phyloP scores from a whole-genome alignment of 2,888 invertebrate genomes.

The Nebria brevicollis region DNA sequence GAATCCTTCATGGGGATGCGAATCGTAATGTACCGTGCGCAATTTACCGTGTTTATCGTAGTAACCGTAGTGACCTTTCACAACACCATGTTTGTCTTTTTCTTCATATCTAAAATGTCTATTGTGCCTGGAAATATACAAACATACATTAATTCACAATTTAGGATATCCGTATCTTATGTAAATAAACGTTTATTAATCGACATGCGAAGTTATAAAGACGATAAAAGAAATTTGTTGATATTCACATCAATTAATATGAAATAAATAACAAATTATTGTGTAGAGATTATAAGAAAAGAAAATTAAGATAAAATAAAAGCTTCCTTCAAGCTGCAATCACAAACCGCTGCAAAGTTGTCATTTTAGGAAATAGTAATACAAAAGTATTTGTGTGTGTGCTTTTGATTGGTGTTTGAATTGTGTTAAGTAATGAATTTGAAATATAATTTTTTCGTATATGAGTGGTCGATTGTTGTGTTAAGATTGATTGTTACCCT shows the following conservation, averaged over 20 bases:
- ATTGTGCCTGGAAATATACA: slow-evolving; percentile 71
- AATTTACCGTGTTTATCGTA: slow-evolving; percentile 81
- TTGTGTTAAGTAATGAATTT: background rate
- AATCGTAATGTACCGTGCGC: slow-evolving; percentile 78
- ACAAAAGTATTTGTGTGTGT: too few species aligned
- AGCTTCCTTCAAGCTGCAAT: background rate
- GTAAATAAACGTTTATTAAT: background rate
- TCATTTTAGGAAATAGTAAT: background rate
- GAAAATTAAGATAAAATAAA: background rate
- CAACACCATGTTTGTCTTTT: slow-evolving; percentile 77
- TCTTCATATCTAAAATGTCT: slow-evolving; percentile 85
- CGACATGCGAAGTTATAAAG: background rate
- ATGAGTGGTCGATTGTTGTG: background rate
- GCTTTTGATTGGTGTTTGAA: background rate
- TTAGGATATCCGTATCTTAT: background rate
- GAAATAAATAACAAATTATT: slow-evolving; percentile 13
- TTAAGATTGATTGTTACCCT: slow-evolving; percentile 68
- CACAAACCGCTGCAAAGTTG: background rate
- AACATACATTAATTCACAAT: background rate
- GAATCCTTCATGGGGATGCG: slow-evolving; percentile 78
- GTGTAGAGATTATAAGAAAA: background rate
- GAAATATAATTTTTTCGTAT: background rate
- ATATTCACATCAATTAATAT: slow-evolving; percentile 1
- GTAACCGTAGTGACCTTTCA: slow-evolving; percentile 84
- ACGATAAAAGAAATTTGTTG: slow-evolving; percentile 3